Base-by-base conservation (phyloP, 2,888 invertebrate genomes). In the Podotricha telesiphe region DNA sequence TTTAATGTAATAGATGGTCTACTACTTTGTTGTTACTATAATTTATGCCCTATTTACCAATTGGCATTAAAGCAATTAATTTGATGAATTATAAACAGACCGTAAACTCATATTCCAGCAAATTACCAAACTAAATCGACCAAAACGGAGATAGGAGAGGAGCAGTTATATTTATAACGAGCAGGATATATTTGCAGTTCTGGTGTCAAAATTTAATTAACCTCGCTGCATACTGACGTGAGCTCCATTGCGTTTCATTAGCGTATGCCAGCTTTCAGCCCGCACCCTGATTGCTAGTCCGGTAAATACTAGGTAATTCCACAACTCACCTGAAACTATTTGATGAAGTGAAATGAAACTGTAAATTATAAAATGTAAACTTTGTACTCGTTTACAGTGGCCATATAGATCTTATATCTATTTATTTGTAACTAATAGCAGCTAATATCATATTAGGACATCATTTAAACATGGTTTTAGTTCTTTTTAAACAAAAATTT, bases 161-260 rank as follows among this genome's bases (percentile, higher is more conserved):
- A 42, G 62, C 34, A 68, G 69, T 45, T 20, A n/a, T n/a, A n/a
- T n/a, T n/a, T n/a, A n/a, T n/a, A n/a, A n/a, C n/a, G n/a, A n/a
- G n/a, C n/a, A n/a, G 73, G 73, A 71, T 65, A 65, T 65, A 69
- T 69, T 61, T 63, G 77, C 74, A 71, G 75, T 78, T 77, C 79
- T 75, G 78, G 80, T 82, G 83, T 80, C 81, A 80, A 81, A 84
- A 86, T 87, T 84, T 84, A 86, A 86, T 87, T 86, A 87, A 83
- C 84, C 80, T 79, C 75, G 73, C 73, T 69, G 74, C 72, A 66
- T 71, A 74, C 78, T 77, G 78, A 76, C 74, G 74, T 70, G 73
- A 69, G 77, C 76, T 79, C 78, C 82, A 79, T 82, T 79, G 80
- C 77, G 75, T 82, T 82, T 84, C 81, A 84, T 85, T 85, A 85